phyloP scores from a whole-genome alignment of 2,113 vertebrate genomes.

The Centropus bengalensis region DNA sequence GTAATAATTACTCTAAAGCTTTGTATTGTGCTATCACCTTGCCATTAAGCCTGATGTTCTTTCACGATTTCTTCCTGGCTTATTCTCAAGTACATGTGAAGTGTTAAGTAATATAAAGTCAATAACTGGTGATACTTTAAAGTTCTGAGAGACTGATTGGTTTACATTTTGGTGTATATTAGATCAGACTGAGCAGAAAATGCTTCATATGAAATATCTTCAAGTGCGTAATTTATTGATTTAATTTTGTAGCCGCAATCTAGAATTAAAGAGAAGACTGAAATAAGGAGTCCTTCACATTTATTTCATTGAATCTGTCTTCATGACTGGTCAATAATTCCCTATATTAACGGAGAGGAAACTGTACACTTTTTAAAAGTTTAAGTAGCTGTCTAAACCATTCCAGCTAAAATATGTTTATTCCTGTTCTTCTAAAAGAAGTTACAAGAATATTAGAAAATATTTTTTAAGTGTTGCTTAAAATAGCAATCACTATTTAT shows the following conservation, averaged over 20 bases:
- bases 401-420: neutral
- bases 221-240: slow-evolving; percentile 18
- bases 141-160: neutral
- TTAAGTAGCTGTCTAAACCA: neutral
- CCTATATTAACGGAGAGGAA: neutral
- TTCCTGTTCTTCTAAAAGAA: neutral
- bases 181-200: slow-evolving; percentile 17
- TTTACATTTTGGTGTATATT: slow-evolving; percentile 7
- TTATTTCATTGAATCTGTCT: neutral
- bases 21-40: neutral
- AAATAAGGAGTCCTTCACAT: neutral
- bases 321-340: slow-evolving; percentile 22
- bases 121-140: neutral
- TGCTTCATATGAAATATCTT: neutral
- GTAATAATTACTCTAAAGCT: neutral
- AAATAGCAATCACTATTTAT: neutral
- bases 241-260: slow-evolving; percentile 42
- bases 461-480: neutral
- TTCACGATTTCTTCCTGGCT: neutral
- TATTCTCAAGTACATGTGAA: neutral
- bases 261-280: neutral
- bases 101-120: neutral
- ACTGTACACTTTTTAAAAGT: neutral
- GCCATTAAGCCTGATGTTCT: neutral
- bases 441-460: neutral